phyloP scores from a whole-genome alignment of 2,888 invertebrate genomes.

The Oithona nana region DNA sequence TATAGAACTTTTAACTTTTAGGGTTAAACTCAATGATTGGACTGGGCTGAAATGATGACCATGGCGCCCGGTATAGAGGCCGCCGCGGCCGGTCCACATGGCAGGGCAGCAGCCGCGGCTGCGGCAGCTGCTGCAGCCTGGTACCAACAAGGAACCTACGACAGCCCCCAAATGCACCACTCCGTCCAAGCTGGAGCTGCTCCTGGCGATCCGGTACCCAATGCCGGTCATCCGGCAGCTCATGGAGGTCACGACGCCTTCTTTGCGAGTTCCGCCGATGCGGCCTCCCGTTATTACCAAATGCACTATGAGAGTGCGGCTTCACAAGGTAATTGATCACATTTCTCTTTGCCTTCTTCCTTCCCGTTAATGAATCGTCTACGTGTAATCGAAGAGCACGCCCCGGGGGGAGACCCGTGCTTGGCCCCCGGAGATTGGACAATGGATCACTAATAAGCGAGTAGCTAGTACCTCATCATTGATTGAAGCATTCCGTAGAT shows the following conservation, averaged over 20 bases:
- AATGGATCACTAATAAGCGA: background rate
- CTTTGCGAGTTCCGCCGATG: background rate
- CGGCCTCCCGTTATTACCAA: constrained; percentile 13
- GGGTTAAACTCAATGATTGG: background rate
- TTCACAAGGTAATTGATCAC: constrained; percentile 8
- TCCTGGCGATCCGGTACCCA: background rate
- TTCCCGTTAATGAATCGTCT: background rate
- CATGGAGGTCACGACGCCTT: background rate
- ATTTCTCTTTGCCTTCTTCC: background rate
- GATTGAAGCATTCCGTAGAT: too few relatives aligned
- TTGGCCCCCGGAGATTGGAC: background rate
- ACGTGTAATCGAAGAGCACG: too few relatives aligned
- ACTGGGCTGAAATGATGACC: background rate
- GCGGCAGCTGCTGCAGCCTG: background rate
- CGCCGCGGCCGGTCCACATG: background rate
- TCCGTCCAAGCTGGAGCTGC: background rate
- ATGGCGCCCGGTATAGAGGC: background rate
- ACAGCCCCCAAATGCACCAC: background rate
- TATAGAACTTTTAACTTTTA: background rate
- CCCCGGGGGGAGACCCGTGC: background rate
- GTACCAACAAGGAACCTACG: background rate
- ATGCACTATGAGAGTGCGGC: constrained; percentile 16
- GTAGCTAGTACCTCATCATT: too few relatives aligned
- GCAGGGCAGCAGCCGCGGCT: background rate
- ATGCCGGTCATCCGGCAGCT: background rate